Conservation (phyloP, 2,797 vertebrate species). For the Helarctos malayanus region DNA sequence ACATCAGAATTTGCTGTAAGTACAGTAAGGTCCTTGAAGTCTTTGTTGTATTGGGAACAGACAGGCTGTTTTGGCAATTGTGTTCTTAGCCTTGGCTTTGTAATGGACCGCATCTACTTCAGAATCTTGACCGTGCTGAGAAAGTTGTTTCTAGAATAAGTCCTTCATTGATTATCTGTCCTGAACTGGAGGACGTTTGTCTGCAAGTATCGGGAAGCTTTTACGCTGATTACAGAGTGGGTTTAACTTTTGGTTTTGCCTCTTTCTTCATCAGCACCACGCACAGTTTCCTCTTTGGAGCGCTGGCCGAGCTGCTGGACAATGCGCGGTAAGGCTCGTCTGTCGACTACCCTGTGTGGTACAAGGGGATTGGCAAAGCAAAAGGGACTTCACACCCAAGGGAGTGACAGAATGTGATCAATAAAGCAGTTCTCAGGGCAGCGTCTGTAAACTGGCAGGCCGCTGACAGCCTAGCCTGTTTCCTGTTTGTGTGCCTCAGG, state of each 20-base stretch:
- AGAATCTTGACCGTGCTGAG: not conserved
- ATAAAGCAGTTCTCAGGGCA: not conserved
- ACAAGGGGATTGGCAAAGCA: not conserved
- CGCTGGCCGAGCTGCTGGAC: conserved; percentile 81
- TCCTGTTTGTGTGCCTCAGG: not conserved
- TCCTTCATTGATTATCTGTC: not conserved
- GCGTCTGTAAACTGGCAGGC: not conserved
- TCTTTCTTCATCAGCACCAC: conserved; percentile 76
- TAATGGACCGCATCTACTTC: not conserved
- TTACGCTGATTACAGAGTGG: not conserved
- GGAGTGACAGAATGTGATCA: not conserved
- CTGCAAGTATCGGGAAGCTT: not conserved
- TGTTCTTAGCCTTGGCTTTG: not conserved
- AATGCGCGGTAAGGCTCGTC: conserved; percentile 79
- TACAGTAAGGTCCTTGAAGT: not conserved
- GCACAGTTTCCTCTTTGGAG: conserved; percentile 83
- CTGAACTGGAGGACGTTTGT: conserved; percentile 23
- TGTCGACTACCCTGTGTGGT: not conserved
- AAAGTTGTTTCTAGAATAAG: conserved; percentile 5
- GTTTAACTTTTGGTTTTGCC: not conserved
- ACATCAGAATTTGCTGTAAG: not conserved
- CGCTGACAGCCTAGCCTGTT: not conserved
- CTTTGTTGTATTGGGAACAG: not conserved
- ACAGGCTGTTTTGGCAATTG: not conserved
- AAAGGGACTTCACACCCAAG: not conserved